Percentiles rank a stretch among this genome's conserved stretches.
phyloP scores from a whole-genome alignment of 2,797 vertebrate species.

The Rhinophrynus dorsalis region DNA sequence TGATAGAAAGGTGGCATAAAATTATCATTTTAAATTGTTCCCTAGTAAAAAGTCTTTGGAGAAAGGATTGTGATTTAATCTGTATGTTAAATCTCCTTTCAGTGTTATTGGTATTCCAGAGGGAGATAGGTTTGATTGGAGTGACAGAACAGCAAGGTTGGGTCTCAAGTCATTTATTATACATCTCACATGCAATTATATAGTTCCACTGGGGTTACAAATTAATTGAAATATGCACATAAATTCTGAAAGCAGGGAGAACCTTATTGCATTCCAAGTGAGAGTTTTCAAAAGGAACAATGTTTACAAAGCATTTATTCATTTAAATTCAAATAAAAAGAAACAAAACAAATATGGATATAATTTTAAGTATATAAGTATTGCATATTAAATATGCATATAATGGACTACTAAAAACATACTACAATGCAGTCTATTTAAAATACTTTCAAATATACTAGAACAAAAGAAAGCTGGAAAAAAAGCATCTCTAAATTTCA shows the following conservation, averaged over 20 bases:
- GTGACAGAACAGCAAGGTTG: conserved; percentile 1
- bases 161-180: conserved; percentile 2
- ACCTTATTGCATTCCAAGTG: conserved; percentile 4
- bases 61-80: not conserved
- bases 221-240: conserved; percentile 16
- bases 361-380: too few relatives aligned
- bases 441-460: too few relatives aligned
- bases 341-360: too few relatives aligned
- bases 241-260: conserved; percentile 5
- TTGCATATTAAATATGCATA: too few relatives aligned
- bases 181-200: conserved; percentile 9
- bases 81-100: conserved; percentile 1
- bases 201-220: not conserved
- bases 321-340: too few relatives aligned
- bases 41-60: not conserved
- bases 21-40: conserved; percentile 2
- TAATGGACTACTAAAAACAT: too few relatives aligned
- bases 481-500: too few relatives aligned
- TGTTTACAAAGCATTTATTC: too few relatives aligned
- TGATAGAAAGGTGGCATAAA: not conserved
- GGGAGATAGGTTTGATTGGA: not conserved
- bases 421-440: too few relatives aligned
- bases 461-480: too few relatives aligned
- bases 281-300: not conserved
- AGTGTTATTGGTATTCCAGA: conserved; percentile 7